phyloP scores from a whole-genome alignment of 2,888 invertebrate species.

The Chymomyza caudatula region DNA sequence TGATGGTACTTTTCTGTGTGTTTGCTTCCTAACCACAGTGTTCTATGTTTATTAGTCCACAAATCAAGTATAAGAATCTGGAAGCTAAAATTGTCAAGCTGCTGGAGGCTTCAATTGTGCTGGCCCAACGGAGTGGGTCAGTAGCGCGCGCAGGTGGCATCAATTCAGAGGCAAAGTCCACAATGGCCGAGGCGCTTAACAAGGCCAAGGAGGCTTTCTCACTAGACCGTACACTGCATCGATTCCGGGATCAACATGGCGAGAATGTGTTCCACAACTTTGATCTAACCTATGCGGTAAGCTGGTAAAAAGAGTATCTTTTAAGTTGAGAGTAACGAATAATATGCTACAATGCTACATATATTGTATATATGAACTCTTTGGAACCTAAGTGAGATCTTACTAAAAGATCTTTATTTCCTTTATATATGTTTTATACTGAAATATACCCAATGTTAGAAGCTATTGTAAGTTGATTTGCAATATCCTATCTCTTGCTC shows the following conservation, averaged over 20 bases:
- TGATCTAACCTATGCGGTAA: slow-evolving; percentile 95
- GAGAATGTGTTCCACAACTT: slow-evolving; percentile 94
- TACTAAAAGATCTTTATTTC: too few species aligned
- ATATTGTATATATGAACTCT: too few species aligned
- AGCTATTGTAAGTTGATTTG: too few species aligned
- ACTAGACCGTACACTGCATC: slow-evolving; percentile 92
- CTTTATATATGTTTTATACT: too few species aligned
- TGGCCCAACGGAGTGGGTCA: slow-evolving; percentile 42
- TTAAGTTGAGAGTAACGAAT: too few species aligned
- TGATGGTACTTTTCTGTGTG: background rate
- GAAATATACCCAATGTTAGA: too few species aligned
- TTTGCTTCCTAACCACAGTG: background rate
- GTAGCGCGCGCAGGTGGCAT: slow-evolving; percentile 13
- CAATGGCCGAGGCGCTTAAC: slow-evolving; percentile 81
- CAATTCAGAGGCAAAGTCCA: slow-evolving; percentile 59
- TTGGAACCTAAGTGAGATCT: too few species aligned
- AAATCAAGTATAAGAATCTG: slow-evolving; percentile 92
- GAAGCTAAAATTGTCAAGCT: slow-evolving; percentile 93
- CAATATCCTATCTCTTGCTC: too few species aligned
- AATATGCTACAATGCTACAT: too few species aligned
- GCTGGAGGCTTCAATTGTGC: slow-evolving; percentile 92
- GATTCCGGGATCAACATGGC: slow-evolving; percentile 94
- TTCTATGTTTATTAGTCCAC: slow-evolving; percentile 82
- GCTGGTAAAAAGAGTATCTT: too few species aligned
- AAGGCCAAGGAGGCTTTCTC: slow-evolving; percentile 98